Conservation (phyloP, 2,888 invertebrate species). For the Conops quadrifasciatus region DNA sequence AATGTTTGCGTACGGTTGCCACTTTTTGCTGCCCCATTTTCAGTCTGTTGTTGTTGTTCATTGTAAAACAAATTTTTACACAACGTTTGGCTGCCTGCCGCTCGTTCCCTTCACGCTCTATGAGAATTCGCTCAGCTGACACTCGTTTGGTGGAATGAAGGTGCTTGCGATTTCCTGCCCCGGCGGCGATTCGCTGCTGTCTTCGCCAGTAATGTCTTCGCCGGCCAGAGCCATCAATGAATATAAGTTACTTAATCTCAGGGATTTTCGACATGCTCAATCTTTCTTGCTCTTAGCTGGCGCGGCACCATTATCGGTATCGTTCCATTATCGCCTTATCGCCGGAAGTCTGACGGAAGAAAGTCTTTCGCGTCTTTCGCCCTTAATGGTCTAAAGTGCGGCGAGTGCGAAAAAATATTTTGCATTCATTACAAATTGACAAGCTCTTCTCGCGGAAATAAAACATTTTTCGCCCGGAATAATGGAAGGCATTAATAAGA, state of each 20-base stretch:
- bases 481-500: slow-evolving; percentile 23
- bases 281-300: slow-evolving; percentile 48
- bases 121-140: slow-evolving; percentile 56
- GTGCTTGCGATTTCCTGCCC: slow-evolving; percentile 55
- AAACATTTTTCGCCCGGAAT: slow-evolving; percentile 11
- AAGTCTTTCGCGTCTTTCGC: too few species aligned
- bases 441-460: neutral
- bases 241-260: slow-evolving; percentile 58
- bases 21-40: neutral
- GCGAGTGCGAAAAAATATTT: neutral
- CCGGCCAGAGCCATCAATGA: slow-evolving; percentile 36
- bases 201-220: slow-evolving; percentile 33
- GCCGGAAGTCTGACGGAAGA: too few species aligned
- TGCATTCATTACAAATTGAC: slow-evolving; percentile 15
- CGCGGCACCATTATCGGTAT: neutral
- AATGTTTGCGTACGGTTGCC: too few species aligned
- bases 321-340: slow-evolving; percentile 17
- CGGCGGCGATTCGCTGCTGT: slow-evolving; percentile 42
- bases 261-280: slow-evolving; percentile 58
- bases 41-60: slow-evolving; percentile 42
- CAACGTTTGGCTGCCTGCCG: slow-evolving; percentile 30
- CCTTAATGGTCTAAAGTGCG: neutral
- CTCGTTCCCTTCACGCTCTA: neutral
- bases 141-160: slow-evolving; percentile 51
- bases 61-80: slow-evolving; percentile 6